Evolutionary conservation across 2,113 vertebrate genomes (phyloP).

Genomic region (Copsychus sechellarum): DNA sequence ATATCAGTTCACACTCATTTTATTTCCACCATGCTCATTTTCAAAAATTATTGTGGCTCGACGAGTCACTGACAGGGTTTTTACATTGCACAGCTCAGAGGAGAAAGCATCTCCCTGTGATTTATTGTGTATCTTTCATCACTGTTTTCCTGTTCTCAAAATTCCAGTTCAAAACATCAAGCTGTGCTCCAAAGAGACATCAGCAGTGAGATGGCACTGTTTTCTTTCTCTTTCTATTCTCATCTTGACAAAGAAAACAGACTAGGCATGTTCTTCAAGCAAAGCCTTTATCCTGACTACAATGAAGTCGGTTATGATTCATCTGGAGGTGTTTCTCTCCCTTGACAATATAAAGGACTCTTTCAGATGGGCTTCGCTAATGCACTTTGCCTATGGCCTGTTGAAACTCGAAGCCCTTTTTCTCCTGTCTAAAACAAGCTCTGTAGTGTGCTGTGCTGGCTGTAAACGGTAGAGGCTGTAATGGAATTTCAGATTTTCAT

Average conservation of each 20-base stretch:
- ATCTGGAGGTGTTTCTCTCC: conserved; percentile 30
- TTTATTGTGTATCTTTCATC: not conserved
- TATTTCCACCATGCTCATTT: not conserved
- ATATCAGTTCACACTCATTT: not conserved
- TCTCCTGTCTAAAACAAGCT: not conserved
- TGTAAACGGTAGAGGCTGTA: not conserved
- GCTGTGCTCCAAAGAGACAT: not conserved
- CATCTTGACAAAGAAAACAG: not conserved
- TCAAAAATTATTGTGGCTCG: not conserved
- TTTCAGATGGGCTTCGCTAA: not conserved
- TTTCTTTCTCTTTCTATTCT: not conserved
- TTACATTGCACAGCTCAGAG: not conserved
- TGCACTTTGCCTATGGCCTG: not conserved
- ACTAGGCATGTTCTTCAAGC: not conserved
- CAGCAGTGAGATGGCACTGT: not conserved
- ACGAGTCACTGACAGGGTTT: not conserved
- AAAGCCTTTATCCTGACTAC: conserved; percentile 8
- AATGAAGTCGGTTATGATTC: not conserved
- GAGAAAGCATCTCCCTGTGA: not conserved
- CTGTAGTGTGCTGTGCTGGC: not conserved
- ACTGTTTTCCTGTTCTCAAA: not conserved
- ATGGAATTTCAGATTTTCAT: not conserved
- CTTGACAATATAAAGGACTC: not conserved
- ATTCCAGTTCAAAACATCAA: not conserved
- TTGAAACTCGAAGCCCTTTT: not conserved